phyloP scores from a whole-genome alignment of 1,140 invertebrate species.

The Anthonomus grandis region DNA sequence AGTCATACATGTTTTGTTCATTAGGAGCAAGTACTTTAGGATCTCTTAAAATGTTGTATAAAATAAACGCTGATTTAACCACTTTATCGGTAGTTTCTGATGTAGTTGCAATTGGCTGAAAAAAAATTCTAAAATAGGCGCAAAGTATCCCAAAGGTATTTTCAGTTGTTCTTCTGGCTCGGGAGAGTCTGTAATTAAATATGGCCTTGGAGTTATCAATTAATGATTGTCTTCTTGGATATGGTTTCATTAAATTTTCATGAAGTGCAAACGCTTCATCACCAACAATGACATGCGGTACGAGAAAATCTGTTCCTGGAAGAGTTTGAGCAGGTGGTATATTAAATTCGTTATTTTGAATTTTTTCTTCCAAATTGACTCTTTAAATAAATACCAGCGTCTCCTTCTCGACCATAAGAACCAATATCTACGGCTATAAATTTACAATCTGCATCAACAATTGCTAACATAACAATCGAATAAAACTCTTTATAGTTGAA shows the following conservation, averaged over 20 bases:
- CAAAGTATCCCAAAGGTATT: no score
- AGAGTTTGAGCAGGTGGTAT: not conserved
- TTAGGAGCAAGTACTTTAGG: not conserved
- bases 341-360: not conserved
- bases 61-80: not conserved
- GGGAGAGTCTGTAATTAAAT: no score
- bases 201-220: not conserved
- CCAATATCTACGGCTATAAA: no score
- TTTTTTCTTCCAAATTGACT: not conserved
- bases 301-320: not conserved
- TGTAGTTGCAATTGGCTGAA: not conserved
- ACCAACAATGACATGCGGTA: no score
- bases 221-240: not conserved
- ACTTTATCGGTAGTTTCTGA: not conserved
- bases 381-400: no score
- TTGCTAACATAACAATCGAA: not conserved
- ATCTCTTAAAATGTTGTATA: conserved; percentile 1
- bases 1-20: not conserved
- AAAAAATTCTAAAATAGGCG: not conserved
- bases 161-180: no score
- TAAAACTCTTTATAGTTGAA: no score
- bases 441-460: not conserved
- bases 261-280: not conserved
- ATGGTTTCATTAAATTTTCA: conserved; percentile 1
- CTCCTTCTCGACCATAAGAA: no score